phyloP scores from a whole-genome alignment of 1,140 invertebrate species.

The Ips nitidus region DNA sequence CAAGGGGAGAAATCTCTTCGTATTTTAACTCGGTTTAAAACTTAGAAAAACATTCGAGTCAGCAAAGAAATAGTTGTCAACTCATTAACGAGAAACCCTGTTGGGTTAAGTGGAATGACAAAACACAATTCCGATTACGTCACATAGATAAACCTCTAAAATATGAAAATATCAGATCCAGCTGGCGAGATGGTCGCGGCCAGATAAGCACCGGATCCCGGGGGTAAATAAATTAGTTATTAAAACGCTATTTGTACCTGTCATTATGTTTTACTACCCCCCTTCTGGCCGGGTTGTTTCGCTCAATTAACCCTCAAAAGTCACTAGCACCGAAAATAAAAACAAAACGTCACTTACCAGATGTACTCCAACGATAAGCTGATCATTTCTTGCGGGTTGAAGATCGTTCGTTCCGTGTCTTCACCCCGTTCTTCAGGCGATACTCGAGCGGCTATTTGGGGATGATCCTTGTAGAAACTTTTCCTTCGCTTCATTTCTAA shows the following conservation, averaged over 20 bases:
- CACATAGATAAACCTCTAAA: constrained; percentile 19
- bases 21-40: too few species aligned
- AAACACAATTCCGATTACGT: constrained; percentile 15
- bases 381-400: constrained; percentile 86
- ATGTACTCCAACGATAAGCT: constrained; percentile 88
- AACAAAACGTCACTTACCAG: constrained; percentile 58
- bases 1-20: neutral
- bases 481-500: constrained; percentile 85
- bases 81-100: neutral
- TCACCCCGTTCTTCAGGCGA: constrained; percentile 83
- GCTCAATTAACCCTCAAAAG: too few species aligned
- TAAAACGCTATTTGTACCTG: constrained; percentile 8
- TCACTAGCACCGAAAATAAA: neutral
- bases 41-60: too few species aligned
- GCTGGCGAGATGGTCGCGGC: constrained; percentile 19
- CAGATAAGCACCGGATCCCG: constrained; percentile 11
- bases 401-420: constrained; percentile 80
- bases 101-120: constrained; percentile 9
- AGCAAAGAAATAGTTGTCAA: constrained; percentile 9
- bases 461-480: constrained; percentile 80
- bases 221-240: constrained; percentile 27
- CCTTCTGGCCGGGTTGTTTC: too few species aligned
- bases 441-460: constrained; percentile 64
- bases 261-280: neutral
- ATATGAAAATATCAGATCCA: constrained; percentile 29